phyloP scores from a whole-genome alignment of 2,888 invertebrate species.

The Dioctria rufipes region DNA sequence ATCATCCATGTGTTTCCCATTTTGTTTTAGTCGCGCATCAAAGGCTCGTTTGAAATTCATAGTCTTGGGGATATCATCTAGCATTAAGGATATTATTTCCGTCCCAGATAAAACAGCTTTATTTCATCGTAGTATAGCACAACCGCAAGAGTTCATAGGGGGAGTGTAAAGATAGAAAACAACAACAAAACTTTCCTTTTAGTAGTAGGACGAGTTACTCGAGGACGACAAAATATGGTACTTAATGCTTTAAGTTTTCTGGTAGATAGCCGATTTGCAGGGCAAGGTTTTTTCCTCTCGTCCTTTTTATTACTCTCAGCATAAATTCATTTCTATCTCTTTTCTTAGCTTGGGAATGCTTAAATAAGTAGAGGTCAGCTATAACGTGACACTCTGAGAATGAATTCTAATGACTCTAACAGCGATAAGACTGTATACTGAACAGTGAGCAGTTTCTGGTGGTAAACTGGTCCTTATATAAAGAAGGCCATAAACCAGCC shows the following conservation, averaged over 20 bases:
- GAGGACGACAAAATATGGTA: constrained; percentile 47
- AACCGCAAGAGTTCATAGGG: constrained; percentile 17
- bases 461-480: constrained; percentile 44
- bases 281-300: constrained; percentile 20
- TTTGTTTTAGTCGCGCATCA: constrained; percentile 47
- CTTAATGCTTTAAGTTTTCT: constrained; percentile 50
- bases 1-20: constrained; percentile 19
- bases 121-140: constrained; percentile 43
- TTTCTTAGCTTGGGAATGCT: constrained; percentile 33
- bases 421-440: constrained; percentile 14
- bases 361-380: constrained; percentile 47
- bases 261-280: constrained; percentile 38
- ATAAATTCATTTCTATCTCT: constrained; percentile 42
- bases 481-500: constrained; percentile 34
- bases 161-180: background rate
- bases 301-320: constrained; percentile 39
- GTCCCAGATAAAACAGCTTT: constrained; percentile 55
- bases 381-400: constrained; percentile 46
- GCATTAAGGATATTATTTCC: constrained; percentile 57
- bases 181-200: constrained; percentile 27
- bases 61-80: constrained; percentile 53
- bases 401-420: constrained; percentile 51
- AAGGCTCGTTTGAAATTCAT: constrained; percentile 55
- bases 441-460: constrained; percentile 31
- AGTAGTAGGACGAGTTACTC: constrained; percentile 24